Base-by-base conservation (phyloP, 2,113 vertebrate species). In the Sander vitreus region DNA sequence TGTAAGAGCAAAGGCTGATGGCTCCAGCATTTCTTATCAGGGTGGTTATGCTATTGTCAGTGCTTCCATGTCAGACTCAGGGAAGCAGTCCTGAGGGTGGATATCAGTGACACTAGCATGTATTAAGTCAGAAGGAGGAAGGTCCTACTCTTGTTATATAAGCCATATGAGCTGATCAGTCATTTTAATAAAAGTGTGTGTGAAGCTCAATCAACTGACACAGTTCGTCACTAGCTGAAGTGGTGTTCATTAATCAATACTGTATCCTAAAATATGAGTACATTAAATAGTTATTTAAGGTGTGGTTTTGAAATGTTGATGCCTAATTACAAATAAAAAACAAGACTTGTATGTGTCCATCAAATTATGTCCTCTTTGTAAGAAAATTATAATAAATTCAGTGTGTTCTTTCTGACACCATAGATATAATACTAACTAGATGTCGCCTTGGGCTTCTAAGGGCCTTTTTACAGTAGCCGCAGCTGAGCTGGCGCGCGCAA, bases 51-150 rank as follows among this genome's bases (percentile, higher is more conserved):
- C 84, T 3, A 67, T 71, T 5, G 64, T 87, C 48, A 78, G 90
- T 10, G 92, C 91, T 55, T 84, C 88, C 75, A 93, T 93, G 92
- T 89, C 92, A 14, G 90, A 92, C 50, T 71, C 80, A 2, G 74
- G 59, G 0, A 93, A 60, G 88, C 90, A 0, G 53, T 87, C 11
- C 25, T 93, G 21, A 87, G 64, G 45, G 69, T 93, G 71, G 83
- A 92, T 3, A 13, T 93, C 80, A 89, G 0, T 55, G 92, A 92
- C 6, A 58, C 21, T 18, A 73, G 73, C 57, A 84, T 92, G 78
- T 90, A 91, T 70, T 93, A 47, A 85, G 6, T 15, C 30, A 65
- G 55, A 54, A 47, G n/a, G 21, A 21, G 3, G 8, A 1, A 21
- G 18, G 18, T n/a, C 1, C 27, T 54, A 21, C 18, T 36, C 25